These are phyloP conservation scores for Gryon sp. DNA, from an alignment of 1,140 invertebrate species.

Conservation along the genomic window DNA sequence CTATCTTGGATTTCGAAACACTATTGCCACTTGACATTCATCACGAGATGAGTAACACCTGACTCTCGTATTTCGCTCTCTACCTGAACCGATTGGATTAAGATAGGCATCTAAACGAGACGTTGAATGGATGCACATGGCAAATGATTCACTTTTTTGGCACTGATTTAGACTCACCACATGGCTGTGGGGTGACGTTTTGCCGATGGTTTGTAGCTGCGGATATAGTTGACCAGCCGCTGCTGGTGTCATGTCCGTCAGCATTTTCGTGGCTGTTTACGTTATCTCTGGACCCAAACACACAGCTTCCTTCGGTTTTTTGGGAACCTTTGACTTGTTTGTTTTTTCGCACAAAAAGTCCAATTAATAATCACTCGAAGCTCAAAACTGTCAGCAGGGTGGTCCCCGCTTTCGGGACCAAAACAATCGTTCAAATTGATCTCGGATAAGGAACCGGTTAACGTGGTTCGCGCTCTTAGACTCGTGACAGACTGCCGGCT, in stretches of 20 bases:
- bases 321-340: too few relatives aligned
- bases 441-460: slow-evolving; percentile 72
- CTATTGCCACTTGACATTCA: slow-evolving; percentile 33
- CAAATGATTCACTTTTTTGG: slow-evolving; percentile 9
- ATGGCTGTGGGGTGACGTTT: slow-evolving; percentile 77
- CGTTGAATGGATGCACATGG: slow-evolving; percentile 33
- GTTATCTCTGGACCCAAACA: background rate
- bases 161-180: slow-evolving; percentile 75
- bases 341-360: too few relatives aligned
- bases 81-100: slow-evolving; percentile 66
- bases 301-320: too few relatives aligned
- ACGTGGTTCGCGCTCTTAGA: slow-evolving; percentile 79
- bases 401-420: slow-evolving; percentile 28
- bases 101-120: slow-evolving; percentile 64
- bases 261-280: slow-evolving; percentile 65
- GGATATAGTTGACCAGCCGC: slow-evolving; percentile 79
- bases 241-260: slow-evolving; percentile 79
- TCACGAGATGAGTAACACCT: slow-evolving; percentile 65
- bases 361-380: background rate
- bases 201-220: slow-evolving; percentile 77
- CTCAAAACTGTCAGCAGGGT: slow-evolving; percentile 3
- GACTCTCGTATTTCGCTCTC: slow-evolving; percentile 52
- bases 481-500: slow-evolving; percentile 78
- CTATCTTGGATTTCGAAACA: background rate
- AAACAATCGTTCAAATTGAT: slow-evolving; percentile 25